These are phyloP conservation scores for Dorcus parallelipipedus DNA, from an alignment of 2,888 invertebrate species.

Conservation along the genomic window DNA sequence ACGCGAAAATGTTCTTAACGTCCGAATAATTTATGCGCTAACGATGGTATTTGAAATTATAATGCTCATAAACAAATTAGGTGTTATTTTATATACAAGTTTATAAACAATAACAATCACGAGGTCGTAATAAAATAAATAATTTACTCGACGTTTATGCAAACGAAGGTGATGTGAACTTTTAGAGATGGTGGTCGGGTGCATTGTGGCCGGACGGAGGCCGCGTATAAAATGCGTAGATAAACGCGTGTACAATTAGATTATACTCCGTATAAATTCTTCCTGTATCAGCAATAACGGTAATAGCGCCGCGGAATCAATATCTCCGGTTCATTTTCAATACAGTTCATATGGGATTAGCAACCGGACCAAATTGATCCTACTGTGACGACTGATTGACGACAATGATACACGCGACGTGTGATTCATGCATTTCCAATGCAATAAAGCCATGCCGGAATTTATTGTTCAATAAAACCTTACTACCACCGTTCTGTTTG, in stretches of 20 bases:
- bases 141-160: too few species aligned
- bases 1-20: too few species aligned
- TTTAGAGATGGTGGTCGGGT: too few species aligned
- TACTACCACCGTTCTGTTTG: too few species aligned
- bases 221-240: conserved; percentile 27
- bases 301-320: conserved; percentile 36
- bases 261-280: conserved; percentile 35
- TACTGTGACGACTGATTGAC: conserved; percentile 45
- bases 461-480: conserved; percentile 26
- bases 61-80: too few species aligned
- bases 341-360: conserved; percentile 34
- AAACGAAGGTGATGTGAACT: too few species aligned
- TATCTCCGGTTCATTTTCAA: conserved; percentile 38
- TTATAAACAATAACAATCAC: too few species aligned
- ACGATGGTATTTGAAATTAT: too few species aligned
- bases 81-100: too few species aligned
- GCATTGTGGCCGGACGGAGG: too few species aligned
- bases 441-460: conserved; percentile 26
- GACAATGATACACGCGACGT: conserved; percentile 43
- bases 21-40: too few species aligned
- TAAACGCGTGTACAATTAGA: conserved; percentile 35
- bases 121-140: too few species aligned
- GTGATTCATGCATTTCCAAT: conserved; percentile 34
- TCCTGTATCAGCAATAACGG: conserved; percentile 25
- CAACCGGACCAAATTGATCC: conserved; percentile 34